These are phyloP conservation scores for Rhopilema esculentum DNA, from an alignment of 30 jellyfish, hydroid and myxozoan genomes.

Conservation along the genomic window DNA sequence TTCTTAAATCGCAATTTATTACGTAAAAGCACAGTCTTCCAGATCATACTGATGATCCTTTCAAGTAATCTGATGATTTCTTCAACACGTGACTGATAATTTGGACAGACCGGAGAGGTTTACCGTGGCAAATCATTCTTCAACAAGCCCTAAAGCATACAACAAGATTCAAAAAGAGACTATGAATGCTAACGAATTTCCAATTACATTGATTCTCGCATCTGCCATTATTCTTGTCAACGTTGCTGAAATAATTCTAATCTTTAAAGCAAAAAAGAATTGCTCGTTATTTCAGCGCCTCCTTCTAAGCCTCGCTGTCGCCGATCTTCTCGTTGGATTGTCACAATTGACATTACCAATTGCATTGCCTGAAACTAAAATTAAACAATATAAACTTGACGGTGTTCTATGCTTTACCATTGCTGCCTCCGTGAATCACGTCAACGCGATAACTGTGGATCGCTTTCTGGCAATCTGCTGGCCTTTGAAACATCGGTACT, in stretches of 20 bases:
- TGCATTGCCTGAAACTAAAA: not conserved
- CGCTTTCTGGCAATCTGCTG: conserved; percentile 17
- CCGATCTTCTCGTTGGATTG: conserved; percentile 51
- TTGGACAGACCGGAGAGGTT: no score
- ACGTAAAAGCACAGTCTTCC: no score
- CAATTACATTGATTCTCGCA: not conserved
- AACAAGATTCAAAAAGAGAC: no score
- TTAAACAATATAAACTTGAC: not conserved
- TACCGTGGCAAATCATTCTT: no score
- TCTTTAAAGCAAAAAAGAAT: not conserved
- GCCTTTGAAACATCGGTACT: conserved; percentile 33
- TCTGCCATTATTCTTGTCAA: conserved; percentile 7
- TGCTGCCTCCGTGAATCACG: conserved; percentile 12
- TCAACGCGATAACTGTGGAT: conserved; percentile 30
- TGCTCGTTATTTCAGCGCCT: conserved; percentile 13
- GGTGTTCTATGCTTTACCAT: conserved; percentile 4
- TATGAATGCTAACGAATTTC: no score
- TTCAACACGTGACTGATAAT: no score
- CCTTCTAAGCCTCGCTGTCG: conserved; percentile 41
- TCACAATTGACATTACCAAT: not conserved
- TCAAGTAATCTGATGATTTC: no score
- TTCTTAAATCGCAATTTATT: no score
- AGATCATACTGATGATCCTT: no score
- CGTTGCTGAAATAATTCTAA: conserved; percentile 10
- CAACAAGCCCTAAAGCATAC: no score